These are phyloP conservation scores for Laticauda colubrina DNA, from an alignment of 2,113 vertebrate genomes.

Conservation along the genomic window DNA sequence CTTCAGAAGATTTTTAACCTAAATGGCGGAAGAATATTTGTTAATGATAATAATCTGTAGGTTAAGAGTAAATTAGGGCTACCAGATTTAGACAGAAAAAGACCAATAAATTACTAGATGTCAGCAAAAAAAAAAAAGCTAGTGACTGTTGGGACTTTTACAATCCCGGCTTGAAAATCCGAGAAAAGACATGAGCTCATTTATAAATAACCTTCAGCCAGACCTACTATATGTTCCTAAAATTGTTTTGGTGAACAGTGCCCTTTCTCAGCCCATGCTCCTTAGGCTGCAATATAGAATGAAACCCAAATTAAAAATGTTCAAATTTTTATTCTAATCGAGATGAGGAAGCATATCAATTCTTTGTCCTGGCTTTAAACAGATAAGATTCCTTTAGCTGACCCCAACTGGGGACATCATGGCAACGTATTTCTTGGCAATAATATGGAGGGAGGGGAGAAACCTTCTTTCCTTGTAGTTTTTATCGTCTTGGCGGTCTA, in stretches of 20 bases:
- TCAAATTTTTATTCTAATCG: too few species aligned
- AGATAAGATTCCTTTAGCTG: not conserved
- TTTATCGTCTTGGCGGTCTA: not conserved
- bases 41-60: not conserved
- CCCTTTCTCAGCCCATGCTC: not conserved
- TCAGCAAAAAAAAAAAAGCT: not conserved
- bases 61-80: not conserved
- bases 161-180: not conserved
- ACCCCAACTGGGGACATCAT: not conserved
- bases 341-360: not conserved
- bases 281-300: not conserved
- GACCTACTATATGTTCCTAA: too few species aligned
- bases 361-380: not conserved
- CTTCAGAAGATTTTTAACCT: not conserved
- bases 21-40: not conserved
- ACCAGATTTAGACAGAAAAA: not conserved
- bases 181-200: not conserved
- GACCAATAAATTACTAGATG: not conserved
- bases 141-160: not conserved
- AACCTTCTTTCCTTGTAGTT: not conserved
- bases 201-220: not conserved
- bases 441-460: not conserved
- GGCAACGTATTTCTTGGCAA: not conserved
- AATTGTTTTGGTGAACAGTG: not conserved
- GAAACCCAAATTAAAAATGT: not conserved